phyloP scores from a whole-genome alignment of 2,888 invertebrate genomes.

The Hemistola chrysoprasaria region DNA sequence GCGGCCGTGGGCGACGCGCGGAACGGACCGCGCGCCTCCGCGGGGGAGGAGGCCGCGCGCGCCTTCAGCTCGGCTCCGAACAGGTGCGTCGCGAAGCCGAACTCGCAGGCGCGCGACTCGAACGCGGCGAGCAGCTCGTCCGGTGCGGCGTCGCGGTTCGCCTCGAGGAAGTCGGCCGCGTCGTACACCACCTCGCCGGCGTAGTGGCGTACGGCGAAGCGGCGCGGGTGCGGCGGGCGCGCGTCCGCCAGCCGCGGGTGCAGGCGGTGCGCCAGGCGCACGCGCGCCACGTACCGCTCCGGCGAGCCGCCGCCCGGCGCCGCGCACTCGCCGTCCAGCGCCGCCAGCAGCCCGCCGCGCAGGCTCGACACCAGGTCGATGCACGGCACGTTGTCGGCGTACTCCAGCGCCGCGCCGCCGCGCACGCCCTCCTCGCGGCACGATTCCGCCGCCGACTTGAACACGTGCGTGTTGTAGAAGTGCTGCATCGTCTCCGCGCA shows the following conservation, averaged over 20 bases:
- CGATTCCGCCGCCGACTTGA: slow-evolving; percentile 96
- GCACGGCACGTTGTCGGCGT: slow-evolving; percentile 97
- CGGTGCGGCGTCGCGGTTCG: slow-evolving; percentile 95
- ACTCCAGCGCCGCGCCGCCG: slow-evolving; percentile 94
- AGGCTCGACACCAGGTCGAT: slow-evolving; percentile 97
- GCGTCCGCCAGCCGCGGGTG: slow-evolving; percentile 92
- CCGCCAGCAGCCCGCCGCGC: slow-evolving; percentile 94
- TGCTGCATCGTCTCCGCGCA: slow-evolving; percentile 99
- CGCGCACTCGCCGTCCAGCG: slow-evolving; percentile 96
- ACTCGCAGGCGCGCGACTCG: slow-evolving; percentile 95
- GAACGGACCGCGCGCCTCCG: slow-evolving; percentile 88
- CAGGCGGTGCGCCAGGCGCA: slow-evolving; percentile 72
- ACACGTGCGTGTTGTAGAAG: slow-evolving; percentile 98
- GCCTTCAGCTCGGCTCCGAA: slow-evolving; percentile 95
- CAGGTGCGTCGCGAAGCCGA: slow-evolving; percentile 98
- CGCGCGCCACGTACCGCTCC: slow-evolving; percentile 64
- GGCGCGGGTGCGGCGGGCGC: slow-evolving; percentile 89
- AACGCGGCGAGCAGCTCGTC: slow-evolving; percentile 96
- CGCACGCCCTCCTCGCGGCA: slow-evolving; percentile 96
- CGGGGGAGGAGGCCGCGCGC: slow-evolving; percentile 39
- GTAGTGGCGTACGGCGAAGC: slow-evolving; percentile 96
- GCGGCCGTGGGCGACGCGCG: slow-evolving; percentile 95
- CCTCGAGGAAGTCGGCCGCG: slow-evolving; percentile 93
- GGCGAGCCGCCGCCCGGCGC: slow-evolving; percentile 90
- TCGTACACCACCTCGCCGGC: slow-evolving; percentile 90